Conservation (phyloP, 1,140 invertebrate species). For the Meloidogyne floridensis region DNA sequence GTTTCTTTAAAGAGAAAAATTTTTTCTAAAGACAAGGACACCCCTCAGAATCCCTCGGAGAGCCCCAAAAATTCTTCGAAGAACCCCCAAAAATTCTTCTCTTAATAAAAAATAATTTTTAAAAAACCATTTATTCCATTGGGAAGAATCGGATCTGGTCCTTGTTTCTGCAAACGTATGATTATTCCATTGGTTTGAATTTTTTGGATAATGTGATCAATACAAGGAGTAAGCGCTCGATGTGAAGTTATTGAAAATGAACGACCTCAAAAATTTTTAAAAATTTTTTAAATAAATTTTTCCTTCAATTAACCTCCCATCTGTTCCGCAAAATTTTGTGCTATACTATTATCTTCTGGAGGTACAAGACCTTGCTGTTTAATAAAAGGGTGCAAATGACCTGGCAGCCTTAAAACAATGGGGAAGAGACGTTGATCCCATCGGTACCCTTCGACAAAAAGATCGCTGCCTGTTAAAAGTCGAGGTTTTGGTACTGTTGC, state of each 20-base stretch:
- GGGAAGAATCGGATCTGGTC: conserved; percentile 70
- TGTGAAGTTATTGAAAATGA: conserved; percentile 94
- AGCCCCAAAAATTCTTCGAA: neutral
- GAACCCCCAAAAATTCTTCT: neutral
- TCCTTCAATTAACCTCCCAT: conserved; percentile 70
- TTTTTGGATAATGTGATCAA: conserved; percentile 93
- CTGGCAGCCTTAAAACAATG: conserved; percentile 85
- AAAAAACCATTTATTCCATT: neutral
- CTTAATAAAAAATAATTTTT: neutral
- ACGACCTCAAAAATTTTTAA: conserved; percentile 77
- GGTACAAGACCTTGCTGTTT: conserved; percentile 17
- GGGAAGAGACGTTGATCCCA: conserved; percentile 98
- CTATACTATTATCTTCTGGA: conserved; percentile 13
- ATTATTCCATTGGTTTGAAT: conserved; percentile 93
- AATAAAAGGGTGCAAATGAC: conserved; percentile 68
- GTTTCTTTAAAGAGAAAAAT: conserved; percentile 8
- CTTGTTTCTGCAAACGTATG: conserved; percentile 93
- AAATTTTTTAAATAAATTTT: conserved; percentile 73
- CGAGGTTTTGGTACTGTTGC: conserved; percentile 72
- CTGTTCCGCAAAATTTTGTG: conserved; percentile 29
- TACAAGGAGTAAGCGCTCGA: conserved; percentile 88
- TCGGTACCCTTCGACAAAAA: conserved; percentile 93
- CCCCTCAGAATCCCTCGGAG: neutral
- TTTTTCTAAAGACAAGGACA: neutral
- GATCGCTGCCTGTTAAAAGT: conserved; percentile 83